phyloP scores from a whole-genome alignment of 2,797 vertebrate genomes.

The Champsocephalus gunnari region DNA sequence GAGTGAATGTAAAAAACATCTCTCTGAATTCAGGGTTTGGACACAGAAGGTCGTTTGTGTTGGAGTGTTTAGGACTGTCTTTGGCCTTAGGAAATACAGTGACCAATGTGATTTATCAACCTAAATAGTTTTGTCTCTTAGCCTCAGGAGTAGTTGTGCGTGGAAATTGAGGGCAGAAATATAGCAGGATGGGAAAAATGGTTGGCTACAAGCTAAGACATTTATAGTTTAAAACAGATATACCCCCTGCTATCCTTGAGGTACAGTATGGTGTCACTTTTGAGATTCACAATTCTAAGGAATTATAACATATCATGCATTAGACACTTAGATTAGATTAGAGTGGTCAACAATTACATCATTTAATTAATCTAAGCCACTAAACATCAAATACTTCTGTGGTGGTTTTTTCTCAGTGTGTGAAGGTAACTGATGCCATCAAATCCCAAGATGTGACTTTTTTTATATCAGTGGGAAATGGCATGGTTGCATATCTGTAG shows the following conservation, averaged over 20 bases:
- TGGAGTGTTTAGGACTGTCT: constrained; percentile 37
- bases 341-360: too few relatives aligned
- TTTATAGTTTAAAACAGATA: background rate
- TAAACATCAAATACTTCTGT: constrained; percentile 20
- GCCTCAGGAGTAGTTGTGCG: constrained; percentile 7
- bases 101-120: constrained; percentile 36
- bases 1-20: background rate
- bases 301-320: too few relatives aligned
- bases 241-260: background rate
- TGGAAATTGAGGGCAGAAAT: constrained; percentile 3
- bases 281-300: background rate
- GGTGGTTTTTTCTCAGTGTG: background rate
- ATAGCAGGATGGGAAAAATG: constrained; percentile 18
- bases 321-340: too few relatives aligned
- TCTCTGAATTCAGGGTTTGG: constrained; percentile 14
- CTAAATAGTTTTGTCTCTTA: constrained; percentile 19
- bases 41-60: constrained; percentile 1
- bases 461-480: background rate
- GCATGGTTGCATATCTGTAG: background rate
- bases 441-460: background rate
- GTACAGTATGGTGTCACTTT: background rate
- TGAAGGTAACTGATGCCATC: too few relatives aligned
- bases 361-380: constrained; percentile 7
- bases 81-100: constrained; percentile 40
- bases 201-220: constrained; percentile 14